phyloP scores from a whole-genome alignment of 2,797 vertebrate species.

The Choloepus didactylus region DNA sequence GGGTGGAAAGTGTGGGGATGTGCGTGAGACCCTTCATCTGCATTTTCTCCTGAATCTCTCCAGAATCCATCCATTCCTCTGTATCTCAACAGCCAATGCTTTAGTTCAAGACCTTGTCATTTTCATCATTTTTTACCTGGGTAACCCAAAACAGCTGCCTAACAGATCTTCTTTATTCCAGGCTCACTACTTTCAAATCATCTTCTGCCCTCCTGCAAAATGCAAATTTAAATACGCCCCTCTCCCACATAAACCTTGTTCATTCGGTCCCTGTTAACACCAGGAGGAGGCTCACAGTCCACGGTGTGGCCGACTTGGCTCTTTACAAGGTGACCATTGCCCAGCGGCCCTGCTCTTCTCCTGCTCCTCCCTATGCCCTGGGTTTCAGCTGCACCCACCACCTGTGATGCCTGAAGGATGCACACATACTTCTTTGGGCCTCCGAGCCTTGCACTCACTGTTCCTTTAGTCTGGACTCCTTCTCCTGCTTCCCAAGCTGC shows the following conservation, averaged over 20 bases:
- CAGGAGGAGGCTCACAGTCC: background rate
- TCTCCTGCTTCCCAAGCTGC: background rate
- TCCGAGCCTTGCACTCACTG: background rate
- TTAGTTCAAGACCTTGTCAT: background rate
- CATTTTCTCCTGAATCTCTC: background rate
- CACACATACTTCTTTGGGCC: background rate
- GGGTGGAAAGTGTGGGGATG: background rate
- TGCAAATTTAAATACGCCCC: background rate
- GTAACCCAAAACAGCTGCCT: background rate
- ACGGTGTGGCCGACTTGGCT: background rate
- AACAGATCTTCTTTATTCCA: background rate
- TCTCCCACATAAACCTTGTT: background rate
- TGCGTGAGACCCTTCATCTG: background rate
- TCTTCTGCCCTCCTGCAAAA: background rate
- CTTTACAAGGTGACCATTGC: rapidly evolving
- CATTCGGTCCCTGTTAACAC: background rate
- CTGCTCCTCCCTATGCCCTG: background rate
- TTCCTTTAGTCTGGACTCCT: background rate
- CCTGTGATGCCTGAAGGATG: background rate
- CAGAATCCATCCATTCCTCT: background rate
- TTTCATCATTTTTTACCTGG: background rate
- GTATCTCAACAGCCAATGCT: background rate
- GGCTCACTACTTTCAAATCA: background rate
- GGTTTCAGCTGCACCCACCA: background rate
- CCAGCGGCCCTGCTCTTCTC: background rate